Percentiles rank a stretch among this genome's conserved stretches.
These are phyloP conservation scores for Mohoua ochrocephala DNA, from an alignment of 2,113 vertebrate genomes.

Conservation along the genomic window DNA sequence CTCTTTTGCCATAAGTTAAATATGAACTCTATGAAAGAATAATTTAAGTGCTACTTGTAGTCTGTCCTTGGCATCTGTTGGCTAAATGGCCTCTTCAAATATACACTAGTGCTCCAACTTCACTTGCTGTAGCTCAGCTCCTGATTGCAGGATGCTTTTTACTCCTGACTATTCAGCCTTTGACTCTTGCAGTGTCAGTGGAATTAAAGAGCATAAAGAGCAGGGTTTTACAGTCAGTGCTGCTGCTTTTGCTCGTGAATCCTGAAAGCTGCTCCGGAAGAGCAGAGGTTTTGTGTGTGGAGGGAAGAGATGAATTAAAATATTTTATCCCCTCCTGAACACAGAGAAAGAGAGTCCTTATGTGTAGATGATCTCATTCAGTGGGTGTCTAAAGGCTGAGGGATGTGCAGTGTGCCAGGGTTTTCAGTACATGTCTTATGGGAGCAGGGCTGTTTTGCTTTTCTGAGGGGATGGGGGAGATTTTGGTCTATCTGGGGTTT, in stretches of 20 bases:
- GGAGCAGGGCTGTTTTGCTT: not conserved
- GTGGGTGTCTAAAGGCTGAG: not conserved
- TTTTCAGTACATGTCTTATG: not conserved
- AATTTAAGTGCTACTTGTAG: not conserved
- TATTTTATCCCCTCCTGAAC: not conserved
- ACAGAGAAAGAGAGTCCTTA: not conserved
- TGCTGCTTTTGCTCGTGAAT: not conserved
- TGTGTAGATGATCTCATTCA: constrained; percentile 10
- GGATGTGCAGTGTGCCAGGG: not conserved
- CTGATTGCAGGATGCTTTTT: constrained; percentile 4
- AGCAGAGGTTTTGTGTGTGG: not conserved
- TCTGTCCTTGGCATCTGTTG: constrained; percentile 29
- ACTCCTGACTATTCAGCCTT: not conserved
- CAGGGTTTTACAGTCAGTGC: not conserved
- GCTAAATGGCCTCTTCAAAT: constrained; percentile 14
- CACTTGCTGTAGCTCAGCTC: not conserved
- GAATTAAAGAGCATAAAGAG: constrained; percentile 22
- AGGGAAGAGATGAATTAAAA: constrained; percentile 15
- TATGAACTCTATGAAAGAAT: not conserved
- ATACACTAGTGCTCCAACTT: not conserved
- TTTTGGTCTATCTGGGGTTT: not conserved
- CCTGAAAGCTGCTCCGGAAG: not conserved
- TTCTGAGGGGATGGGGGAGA: not conserved
- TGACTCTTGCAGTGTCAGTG: not conserved
- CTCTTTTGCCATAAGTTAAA: not conserved